Conservation (phyloP, 1,140 invertebrate species). For the Bombus confusus region DNA sequence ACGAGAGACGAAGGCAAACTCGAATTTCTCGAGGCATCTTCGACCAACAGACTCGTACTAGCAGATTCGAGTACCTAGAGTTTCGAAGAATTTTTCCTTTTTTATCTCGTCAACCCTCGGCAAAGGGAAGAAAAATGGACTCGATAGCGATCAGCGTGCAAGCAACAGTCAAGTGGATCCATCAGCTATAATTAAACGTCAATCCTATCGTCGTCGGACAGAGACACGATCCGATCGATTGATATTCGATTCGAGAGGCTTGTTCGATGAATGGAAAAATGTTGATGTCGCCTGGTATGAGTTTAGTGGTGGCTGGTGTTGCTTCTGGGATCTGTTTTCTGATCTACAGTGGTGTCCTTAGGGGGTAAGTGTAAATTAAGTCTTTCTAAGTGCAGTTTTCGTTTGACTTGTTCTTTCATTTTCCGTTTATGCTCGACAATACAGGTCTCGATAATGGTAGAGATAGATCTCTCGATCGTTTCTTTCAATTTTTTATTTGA, state of each 20-base stretch:
- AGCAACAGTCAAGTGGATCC: background rate
- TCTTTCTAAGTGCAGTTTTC: background rate
- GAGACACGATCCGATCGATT: background rate
- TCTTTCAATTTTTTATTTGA: too few species aligned
- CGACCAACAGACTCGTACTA: too few species aligned
- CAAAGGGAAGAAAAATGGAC: background rate
- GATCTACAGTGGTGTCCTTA: conserved; percentile 64
- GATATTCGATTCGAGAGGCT: background rate
- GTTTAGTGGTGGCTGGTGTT: conserved; percentile 70
- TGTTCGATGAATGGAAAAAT: conserved; percentile 56
- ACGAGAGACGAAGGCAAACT: too few species aligned
- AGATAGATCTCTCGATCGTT: background rate
- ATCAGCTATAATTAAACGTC: conserved; percentile 28
- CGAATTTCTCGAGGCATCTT: background rate
- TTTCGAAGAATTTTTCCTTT: background rate
- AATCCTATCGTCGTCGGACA: background rate
- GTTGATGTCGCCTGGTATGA: conserved; percentile 71
- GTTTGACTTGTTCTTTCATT: too few species aligned
- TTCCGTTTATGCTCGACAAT: background rate
- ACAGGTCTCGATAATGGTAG: too few species aligned
- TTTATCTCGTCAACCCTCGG: background rate
- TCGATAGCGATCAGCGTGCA: too few species aligned
- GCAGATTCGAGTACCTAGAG: background rate
- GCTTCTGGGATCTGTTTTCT: conserved; percentile 76
- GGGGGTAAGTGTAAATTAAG: conserved; percentile 59